phyloP scores from a whole-genome alignment of 2,797 vertebrate species.

The Nannoperca australis region DNA sequence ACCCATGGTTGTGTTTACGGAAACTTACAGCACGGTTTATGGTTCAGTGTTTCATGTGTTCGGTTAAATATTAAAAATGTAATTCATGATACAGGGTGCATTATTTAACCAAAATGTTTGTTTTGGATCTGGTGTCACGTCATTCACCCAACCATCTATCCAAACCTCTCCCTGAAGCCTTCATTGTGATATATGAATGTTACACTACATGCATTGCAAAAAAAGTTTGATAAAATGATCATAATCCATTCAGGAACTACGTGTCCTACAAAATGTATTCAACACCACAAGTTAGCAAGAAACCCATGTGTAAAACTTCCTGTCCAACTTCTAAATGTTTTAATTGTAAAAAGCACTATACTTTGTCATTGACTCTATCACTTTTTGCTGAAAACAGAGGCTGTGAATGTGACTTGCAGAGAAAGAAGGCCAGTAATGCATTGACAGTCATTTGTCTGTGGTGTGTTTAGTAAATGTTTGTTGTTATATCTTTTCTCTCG shows the following conservation, averaged over 20 bases:
- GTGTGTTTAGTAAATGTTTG: conserved; percentile 62
- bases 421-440: conserved; percentile 8
- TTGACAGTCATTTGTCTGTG: conserved; percentile 43
- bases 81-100: neutral
- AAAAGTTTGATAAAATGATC: neutral
- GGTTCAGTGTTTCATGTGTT: neutral
- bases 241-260: neutral
- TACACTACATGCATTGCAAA: neutral
- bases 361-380: neutral
- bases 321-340: neutral
- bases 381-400: neutral
- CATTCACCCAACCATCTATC: neutral
- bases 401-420: conserved; percentile 7
- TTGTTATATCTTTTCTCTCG: conserved; percentile 52
- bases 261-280: neutral
- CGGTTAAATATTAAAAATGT: neutral
- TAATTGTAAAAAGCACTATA: neutral
- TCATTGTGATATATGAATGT: neutral
- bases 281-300: neutral
- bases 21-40: neutral
- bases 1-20: too few species aligned
- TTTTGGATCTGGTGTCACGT: neutral
- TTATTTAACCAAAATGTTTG: neutral
- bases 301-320: neutral
- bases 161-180: neutral